Conservation (phyloP, 2,797 vertebrate genomes). For the Cossypha polioptera region DNA sequence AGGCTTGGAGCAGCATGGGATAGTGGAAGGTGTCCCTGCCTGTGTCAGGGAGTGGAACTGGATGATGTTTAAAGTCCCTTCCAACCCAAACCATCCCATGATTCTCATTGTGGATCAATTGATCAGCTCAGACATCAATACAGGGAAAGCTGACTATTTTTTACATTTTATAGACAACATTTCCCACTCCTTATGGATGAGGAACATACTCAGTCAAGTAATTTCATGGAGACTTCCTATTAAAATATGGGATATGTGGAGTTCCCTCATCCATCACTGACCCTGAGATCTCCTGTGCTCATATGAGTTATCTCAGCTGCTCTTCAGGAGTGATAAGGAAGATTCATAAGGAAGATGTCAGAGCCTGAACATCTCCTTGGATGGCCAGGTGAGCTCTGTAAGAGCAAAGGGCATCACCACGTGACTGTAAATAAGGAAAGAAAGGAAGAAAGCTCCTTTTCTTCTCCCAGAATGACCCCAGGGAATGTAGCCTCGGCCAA, state of each 20-base stretch:
- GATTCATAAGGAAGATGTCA: not conserved
- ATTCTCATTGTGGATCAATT: not conserved
- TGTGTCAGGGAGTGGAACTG: not conserved
- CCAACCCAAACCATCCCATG: not conserved
- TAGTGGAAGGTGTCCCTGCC: not conserved
- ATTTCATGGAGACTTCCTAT: not conserved
- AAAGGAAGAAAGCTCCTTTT: not conserved
- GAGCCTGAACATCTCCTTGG: not conserved
- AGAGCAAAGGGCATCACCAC: not conserved
- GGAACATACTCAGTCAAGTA: not conserved
- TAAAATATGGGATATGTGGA: not conserved
- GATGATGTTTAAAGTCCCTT: not conserved
- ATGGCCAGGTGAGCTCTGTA: not conserved
- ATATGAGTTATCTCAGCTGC: not conserved
- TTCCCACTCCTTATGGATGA: not conserved
- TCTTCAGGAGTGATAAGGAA: not conserved
- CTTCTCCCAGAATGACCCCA: not conserved
- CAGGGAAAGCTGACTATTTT: accelerated
- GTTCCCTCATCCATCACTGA: not conserved
- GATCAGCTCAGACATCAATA: not conserved
- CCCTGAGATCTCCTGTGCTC: not conserved
- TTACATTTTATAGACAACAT: not conserved
- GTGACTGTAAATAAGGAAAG: not conserved
- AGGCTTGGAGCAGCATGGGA: not conserved
- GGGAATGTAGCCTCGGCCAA: not conserved